Conservation (phyloP, 2,113 vertebrate species). For the Hyla sarda region DNA sequence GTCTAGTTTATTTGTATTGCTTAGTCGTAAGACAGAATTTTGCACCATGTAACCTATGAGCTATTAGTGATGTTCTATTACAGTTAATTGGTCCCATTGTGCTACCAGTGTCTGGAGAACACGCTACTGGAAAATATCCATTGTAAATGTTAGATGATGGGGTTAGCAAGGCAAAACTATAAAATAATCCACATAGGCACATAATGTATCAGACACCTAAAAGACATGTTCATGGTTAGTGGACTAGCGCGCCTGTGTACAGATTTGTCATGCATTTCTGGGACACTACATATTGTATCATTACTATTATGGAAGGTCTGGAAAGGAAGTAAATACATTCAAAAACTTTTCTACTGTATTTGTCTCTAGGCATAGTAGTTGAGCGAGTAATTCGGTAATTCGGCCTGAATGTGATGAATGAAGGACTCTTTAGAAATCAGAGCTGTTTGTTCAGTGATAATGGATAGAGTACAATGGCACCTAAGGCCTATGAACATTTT, state of each 20-base stretch:
- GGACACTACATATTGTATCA: too few species aligned
- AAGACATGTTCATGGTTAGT: not conserved
- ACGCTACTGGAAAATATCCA: not conserved
- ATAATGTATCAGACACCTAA: not conserved
- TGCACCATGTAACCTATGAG: slow-evolving; percentile 9
- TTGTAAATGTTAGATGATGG: slow-evolving; percentile 11
- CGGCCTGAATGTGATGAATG: not conserved
- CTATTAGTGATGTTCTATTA: slow-evolving; percentile 6
- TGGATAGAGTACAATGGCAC: not conserved
- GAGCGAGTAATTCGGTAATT: too few species aligned
- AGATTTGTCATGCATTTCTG: too few species aligned
- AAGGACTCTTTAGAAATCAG: not conserved
- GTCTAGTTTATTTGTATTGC: slow-evolving; percentile 6
- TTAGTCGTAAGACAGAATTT: not conserved
- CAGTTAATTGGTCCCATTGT: slow-evolving; percentile 39
- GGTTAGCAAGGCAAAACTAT: slow-evolving; percentile 2
- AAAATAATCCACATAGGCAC: not conserved
- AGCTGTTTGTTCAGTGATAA: not conserved
- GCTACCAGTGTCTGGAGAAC: not conserved
- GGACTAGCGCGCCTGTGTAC: too few species aligned
- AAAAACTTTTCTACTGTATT: not conserved
- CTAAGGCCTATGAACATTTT: too few species aligned
- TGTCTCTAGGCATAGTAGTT: not conserved
- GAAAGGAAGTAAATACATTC: not conserved
- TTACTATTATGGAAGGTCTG: not conserved